A percentile compares a stretch with the other conserved stretches of the same genome.
Evolutionary conservation across 2,113 vertebrate genomes (phyloP).

Genomic region (Coracopsis vasa): DNA sequence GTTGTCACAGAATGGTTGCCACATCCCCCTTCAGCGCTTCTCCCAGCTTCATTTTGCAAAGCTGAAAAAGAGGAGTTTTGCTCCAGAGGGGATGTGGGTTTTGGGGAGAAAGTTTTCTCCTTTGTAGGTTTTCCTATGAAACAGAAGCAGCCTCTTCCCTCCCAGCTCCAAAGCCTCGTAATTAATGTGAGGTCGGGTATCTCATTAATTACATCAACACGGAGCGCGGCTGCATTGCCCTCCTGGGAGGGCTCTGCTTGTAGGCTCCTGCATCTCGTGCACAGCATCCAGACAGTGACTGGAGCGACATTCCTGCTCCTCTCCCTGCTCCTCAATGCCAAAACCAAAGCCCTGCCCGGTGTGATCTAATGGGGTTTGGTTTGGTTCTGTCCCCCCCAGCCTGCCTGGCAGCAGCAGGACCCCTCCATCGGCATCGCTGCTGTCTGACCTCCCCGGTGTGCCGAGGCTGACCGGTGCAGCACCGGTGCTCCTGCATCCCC

Average conservation of each 20-base stretch:
- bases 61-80: neutral
- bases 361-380: neutral
- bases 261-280: neutral
- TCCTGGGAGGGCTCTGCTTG: neutral
- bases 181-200: neutral
- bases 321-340: neutral
- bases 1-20: neutral
- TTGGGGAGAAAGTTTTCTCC: neutral
- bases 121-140: neutral
- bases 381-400: rapidly evolving
- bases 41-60: neutral
- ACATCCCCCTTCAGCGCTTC: neutral
- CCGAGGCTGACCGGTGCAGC: neutral
- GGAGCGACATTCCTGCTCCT: neutral
- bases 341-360: rapidly evolving
- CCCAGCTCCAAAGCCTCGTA: neutral
- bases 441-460: rapidly evolving
- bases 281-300: rapidly evolving
- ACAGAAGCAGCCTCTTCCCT: neutral
- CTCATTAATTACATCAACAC: neutral
- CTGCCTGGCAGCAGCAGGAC: neutral
- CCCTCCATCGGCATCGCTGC: rapidly evolving
- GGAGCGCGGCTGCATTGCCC: neutral
- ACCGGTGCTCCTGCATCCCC: rapidly evolving
- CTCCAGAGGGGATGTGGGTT: neutral